Percentiles rank a stretch among this genome's conserved stretches.
Conservation (phyloP, 2,113 vertebrate genomes). For the Myiopsitta monachus region DNA sequence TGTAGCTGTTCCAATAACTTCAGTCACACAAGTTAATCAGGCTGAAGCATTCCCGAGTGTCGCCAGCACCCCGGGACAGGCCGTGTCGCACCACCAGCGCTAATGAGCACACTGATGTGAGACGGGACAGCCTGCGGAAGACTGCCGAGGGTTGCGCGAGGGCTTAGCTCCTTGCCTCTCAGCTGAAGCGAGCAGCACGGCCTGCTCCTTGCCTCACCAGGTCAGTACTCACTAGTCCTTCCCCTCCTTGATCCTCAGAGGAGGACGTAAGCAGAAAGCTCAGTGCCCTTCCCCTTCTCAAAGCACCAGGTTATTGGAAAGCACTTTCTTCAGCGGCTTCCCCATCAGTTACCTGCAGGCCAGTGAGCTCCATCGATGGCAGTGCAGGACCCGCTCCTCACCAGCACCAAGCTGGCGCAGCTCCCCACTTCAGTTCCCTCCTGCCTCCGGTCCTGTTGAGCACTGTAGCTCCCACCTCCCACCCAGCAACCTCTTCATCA, state of each 20-base stretch:
- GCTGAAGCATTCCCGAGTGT: not conserved
- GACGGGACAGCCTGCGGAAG: not conserved
- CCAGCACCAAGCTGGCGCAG: rapidly evolving
- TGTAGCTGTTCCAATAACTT: not conserved
- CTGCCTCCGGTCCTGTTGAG: rapidly evolving
- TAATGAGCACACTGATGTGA: not conserved
- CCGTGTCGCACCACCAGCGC: not conserved
- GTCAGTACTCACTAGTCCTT: not conserved
- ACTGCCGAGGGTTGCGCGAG: not conserved
- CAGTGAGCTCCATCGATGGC: rapidly evolving
- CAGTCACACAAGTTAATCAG: not conserved
- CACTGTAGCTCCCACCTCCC: not conserved
- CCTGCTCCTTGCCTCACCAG: not conserved
- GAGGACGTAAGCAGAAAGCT: not conserved
- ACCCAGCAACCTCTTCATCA: not conserved
- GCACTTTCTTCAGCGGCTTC: not conserved
- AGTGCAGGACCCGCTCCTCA: rapidly evolving
- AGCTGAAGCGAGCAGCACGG: not conserved
- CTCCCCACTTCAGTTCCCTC: not conserved
- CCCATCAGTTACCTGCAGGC: not conserved
- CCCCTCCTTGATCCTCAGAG: not conserved
- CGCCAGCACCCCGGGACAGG: not conserved
- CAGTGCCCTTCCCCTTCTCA: not conserved
- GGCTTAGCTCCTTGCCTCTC: not conserved
- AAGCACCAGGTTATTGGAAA: not conserved